Base-by-base conservation (phyloP, 2,888 invertebrate species). In the Folsomia candida region DNA sequence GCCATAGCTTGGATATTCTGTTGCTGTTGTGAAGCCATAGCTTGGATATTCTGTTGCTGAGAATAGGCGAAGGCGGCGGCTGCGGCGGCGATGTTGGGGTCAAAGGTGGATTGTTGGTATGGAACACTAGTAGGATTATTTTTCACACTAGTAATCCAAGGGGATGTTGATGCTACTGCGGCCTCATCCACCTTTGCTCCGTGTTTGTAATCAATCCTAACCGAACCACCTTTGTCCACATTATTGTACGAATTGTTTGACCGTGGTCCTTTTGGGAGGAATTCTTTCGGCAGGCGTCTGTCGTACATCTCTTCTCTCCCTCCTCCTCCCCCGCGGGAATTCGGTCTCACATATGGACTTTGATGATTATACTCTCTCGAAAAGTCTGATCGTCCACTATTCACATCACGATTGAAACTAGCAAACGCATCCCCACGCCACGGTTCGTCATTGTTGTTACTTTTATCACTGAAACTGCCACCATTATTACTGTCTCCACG, bases 161-260 rank as follows among this genome's bases (percentile, higher is more conserved):
- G 14, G 4, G 37, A 37, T 37, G 37, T 37, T 4, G 37, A 37
- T 37, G 37, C 54, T 11, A 26, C 3, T 27, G 2, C 26, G 4
- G 24, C 25, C 11, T 1, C 24, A 24, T 29, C 51, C 20, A 54
- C 51, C 22, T 28, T 58, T 1, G 3, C 64, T 25, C 65, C 60
- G 51, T 72, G 72, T 51, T 63, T 37, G 25, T 70, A 70, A 9
- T 73, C 73, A 3, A 63, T 29, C 11, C 65, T 70, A 26, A 65
- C 54, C 0, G 68, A 24, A 47, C 57, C 54, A 18, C 37, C 27
- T 27, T 54, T 22, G 1, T 63, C 65, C 6, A 54, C 51, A 2
- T 66, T 24, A n/a, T 24, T 25, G n/a, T n/a, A 18, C 11, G 66
- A 9, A 1, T 63, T 24, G 25, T 69, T 67, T 27, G 54, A 54